Evolutionary conservation across 2,113 vertebrate genomes (phyloP).

Genomic region (Nothoprocta perdicaria): DNA sequence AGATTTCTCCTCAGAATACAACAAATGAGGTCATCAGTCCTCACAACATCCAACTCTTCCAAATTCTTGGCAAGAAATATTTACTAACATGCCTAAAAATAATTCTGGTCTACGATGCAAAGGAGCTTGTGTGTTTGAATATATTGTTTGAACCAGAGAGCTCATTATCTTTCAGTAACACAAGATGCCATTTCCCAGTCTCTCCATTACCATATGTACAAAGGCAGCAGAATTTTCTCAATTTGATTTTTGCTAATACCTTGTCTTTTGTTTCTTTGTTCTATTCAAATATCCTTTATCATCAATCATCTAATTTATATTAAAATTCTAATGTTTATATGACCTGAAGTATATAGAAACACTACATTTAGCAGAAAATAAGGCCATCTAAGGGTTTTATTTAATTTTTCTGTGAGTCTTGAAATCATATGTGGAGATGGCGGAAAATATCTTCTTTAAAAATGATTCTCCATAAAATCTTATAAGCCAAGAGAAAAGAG

Average conservation of each 20-base stretch:
- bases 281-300: background rate
- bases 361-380: background rate
- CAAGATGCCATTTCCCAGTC: background rate
- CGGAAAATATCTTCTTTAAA: background rate
- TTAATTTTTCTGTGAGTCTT: background rate
- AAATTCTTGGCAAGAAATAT: background rate
- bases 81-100: background rate
- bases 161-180: background rate
- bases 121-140: background rate
- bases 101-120: background rate
- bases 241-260: background rate
- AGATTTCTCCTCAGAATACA: background rate
- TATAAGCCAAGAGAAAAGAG: background rate
- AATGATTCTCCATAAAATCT: background rate
- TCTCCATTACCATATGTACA: background rate
- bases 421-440: background rate
- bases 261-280: background rate
- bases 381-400: background rate
- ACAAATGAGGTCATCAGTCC: background rate
- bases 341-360: background rate
- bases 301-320: background rate
- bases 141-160: background rate
- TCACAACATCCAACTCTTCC: background rate
- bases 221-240: background rate
- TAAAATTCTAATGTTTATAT: background rate